Base-by-base conservation (phyloP, 1,140 invertebrate species). In the Lamellibrachia luymesi region DNA sequence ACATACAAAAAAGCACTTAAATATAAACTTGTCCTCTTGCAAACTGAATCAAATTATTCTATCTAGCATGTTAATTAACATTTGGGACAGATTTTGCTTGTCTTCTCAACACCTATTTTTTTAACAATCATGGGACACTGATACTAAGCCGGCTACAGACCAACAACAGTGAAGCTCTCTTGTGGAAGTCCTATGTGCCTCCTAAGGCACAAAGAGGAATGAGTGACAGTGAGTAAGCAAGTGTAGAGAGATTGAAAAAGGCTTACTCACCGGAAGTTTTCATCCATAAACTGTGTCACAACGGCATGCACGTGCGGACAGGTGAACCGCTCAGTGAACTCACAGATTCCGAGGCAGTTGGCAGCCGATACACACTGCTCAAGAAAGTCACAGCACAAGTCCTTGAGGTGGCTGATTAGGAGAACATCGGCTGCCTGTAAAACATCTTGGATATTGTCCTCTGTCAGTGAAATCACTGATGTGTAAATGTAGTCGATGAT, bases 401-500 rank as follows among this genome's bases (percentile, higher is more conserved):
- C 93, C 92, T 96, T 96, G 13, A 96, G 93, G 51, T 96, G 95
- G 2, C 90, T 92, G 93, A 96, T 90, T 0, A 96, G 94, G 10
- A 96, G 93, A 25, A 95, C 91, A 93, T 96, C 95, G 17, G 95
- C 94, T 13, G 95, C 95, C 93, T 96, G 94, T 17, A 96, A 93
- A 50, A 95, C 94, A 90, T 95, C 95, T 93, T 96, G 95, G 93
- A 96, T 95, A 91, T 95, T 96, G 6, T 95, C 95, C 64, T 95
- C 94, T 91, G 93, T 94, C 8, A 96, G 92, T 2, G 64, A 92
- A n/a, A 95, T 95, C 89, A 95, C 94, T 49, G 95, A 94, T 50
- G 95, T 96, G 93, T 95, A 96, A 89, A 96, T 95, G 93, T 95
- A 96, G 90, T 95, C 95, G 25, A 95, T 93, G n/a, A 96, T 95